These are phyloP conservation scores for Panurus biarmicus DNA, from an alignment of 2,113 vertebrate species.

Conservation along the genomic window DNA sequence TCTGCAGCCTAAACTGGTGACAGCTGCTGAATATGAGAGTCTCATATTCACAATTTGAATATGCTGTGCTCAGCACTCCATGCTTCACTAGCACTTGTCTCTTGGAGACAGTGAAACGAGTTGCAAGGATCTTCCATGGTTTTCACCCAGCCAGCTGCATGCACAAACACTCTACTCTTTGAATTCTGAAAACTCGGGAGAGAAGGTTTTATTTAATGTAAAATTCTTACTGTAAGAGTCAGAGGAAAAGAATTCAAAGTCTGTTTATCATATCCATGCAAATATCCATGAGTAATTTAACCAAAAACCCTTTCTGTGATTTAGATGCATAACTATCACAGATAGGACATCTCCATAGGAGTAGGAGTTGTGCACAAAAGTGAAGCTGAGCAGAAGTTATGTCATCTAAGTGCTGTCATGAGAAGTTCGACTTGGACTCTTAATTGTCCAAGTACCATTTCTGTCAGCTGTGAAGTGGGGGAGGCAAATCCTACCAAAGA, in stretches of 20 bases:
- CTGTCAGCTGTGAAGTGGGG: not conserved
- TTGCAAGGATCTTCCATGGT: not conserved
- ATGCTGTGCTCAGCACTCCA: not conserved
- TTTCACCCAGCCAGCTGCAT: not conserved
- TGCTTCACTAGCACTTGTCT: not conserved
- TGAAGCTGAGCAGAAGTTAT: not conserved
- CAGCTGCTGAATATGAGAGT: not conserved
- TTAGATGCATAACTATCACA: not conserved
- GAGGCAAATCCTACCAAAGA: not conserved
- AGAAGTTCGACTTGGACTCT: not conserved
- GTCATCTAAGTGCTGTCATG: not conserved
- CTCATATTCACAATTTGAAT: not conserved
- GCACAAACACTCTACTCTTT: rapidly evolving
- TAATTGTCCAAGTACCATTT: not conserved
- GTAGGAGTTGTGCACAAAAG: not conserved
- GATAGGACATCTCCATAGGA: not conserved
- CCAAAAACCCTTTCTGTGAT: not conserved
- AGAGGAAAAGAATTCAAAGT: not conserved
- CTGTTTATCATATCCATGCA: not conserved
- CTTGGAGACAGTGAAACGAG: not conserved
- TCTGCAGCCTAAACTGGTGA: not conserved
- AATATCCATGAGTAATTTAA: not conserved
- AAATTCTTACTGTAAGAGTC: not conserved
- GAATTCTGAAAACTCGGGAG: not conserved
- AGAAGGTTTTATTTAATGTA: not conserved